Conservation (phyloP, 1,140 invertebrate genomes). For the Achroia grisella region DNA sequence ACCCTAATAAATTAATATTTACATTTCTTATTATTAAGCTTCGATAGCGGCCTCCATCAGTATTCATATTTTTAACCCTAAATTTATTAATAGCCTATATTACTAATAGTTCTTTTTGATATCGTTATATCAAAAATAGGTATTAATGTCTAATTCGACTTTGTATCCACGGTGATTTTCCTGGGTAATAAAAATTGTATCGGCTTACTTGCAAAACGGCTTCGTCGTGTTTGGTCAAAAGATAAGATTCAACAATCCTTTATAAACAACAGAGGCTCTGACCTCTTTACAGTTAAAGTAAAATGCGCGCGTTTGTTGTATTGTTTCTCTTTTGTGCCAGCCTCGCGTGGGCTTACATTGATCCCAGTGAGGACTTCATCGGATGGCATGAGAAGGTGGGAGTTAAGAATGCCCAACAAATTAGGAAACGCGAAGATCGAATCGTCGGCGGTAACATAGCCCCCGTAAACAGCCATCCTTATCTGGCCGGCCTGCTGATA, state of each 20-base stretch:
- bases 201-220: constrained; percentile 1
- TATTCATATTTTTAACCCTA: too few relatives aligned
- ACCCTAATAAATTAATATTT: too few relatives aligned
- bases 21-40: too few relatives aligned
- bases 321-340: constrained; percentile 9
- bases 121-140: too few relatives aligned
- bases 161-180: too few relatives aligned
- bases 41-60: too few relatives aligned
- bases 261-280: constrained; percentile 6
- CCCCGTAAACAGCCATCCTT: constrained; percentile 31
- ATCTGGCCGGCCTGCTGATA: constrained; percentile 39
- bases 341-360: neutral
- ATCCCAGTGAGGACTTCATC: constrained; percentile 7
- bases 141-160: too few relatives aligned
- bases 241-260: constrained; percentile 2
- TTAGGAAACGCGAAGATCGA: constrained; percentile 10
- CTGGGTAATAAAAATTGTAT: constrained; percentile 9
- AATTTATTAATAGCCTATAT: too few relatives aligned
- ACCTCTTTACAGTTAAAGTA: neutral
- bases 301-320: constrained; percentile 18
- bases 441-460: constrained; percentile 42
- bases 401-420: constrained; percentile 29
- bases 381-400: constrained; percentile 37
- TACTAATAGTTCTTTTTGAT: too few relatives aligned
- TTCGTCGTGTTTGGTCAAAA: neutral